phyloP scores from a whole-genome alignment of 2,797 vertebrate species.

The Numenius phaeopus region DNA sequence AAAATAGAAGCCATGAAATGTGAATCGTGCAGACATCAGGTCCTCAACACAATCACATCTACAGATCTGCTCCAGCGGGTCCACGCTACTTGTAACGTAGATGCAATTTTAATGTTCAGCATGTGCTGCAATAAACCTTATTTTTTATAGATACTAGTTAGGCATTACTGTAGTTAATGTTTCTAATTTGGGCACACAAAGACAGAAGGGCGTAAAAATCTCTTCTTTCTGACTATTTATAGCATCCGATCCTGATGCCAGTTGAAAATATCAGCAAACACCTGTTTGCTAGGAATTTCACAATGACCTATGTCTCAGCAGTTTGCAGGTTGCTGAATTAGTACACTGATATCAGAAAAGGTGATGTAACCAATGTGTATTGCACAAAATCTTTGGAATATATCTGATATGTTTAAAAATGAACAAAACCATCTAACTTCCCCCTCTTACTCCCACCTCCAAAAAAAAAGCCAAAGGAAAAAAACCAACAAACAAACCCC shows the following conservation, averaged over 20 bases:
- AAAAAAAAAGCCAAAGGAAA: background rate
- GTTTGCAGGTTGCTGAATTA: background rate
- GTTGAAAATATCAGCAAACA: background rate
- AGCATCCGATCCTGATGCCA: background rate
- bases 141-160: background rate
- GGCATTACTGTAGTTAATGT: background rate
- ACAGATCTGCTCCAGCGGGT: background rate
- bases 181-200: background rate
- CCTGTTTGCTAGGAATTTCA: background rate
- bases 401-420: background rate
- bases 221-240: background rate
- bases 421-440: background rate
- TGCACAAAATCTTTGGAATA: background rate
- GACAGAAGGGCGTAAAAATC: background rate
- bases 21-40: background rate
- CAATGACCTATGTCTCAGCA: background rate
- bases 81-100: background rate
- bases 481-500: too few species aligned
- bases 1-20: background rate
- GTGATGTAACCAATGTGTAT: background rate
- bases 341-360: background rate
- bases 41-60: background rate
- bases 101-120: background rate
- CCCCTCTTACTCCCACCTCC: rapidly evolving
- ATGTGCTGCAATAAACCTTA: background rate